Evolutionary conservation across 2,888 invertebrate species (phyloP).

Genomic region (Nephrocerus scutellatus): DNA sequence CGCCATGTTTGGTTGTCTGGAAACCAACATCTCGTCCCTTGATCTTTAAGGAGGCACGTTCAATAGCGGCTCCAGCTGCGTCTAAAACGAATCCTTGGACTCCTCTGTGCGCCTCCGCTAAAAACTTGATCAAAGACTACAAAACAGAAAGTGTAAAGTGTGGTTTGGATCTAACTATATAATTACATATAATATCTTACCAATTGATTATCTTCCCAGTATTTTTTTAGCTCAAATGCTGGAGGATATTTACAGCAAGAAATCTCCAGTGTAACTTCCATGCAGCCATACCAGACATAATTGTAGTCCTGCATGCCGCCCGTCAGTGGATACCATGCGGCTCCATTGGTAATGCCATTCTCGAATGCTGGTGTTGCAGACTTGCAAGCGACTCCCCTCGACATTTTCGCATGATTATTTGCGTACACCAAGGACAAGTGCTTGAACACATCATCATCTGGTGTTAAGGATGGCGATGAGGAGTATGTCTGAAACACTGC

Average conservation of each 20-base stretch:
- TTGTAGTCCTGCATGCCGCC: slow-evolving; percentile 74
- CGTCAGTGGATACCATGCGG: slow-evolving; percentile 85
- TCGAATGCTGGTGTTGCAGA: slow-evolving; percentile 68
- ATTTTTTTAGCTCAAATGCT: slow-evolving; percentile 67
- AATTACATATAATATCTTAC: slow-evolving; percentile 48
- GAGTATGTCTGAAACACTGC: slow-evolving; percentile 82
- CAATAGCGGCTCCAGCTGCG: slow-evolving; percentile 68
- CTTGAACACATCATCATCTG: slow-evolving; percentile 88
- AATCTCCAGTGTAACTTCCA: slow-evolving; percentile 91
- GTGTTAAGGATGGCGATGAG: slow-evolving; percentile 73
- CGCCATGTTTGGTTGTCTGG: slow-evolving; percentile 83
- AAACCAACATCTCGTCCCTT: slow-evolving; percentile 78
- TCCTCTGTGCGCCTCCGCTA: slow-evolving; percentile 81
- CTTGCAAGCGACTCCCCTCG: slow-evolving; percentile 74
- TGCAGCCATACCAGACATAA: slow-evolving; percentile 86
- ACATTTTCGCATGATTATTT: slow-evolving; percentile 83
- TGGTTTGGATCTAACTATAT: neutral
- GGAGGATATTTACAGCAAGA: slow-evolving; percentile 92
- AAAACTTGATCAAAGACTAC: slow-evolving; percentile 74
- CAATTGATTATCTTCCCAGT: slow-evolving; percentile 84
- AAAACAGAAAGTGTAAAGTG: slow-evolving; percentile 20
- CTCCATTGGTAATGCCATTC: slow-evolving; percentile 91
- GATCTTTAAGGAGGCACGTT: slow-evolving; percentile 70
- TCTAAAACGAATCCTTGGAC: slow-evolving; percentile 83
- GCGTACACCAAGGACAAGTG: slow-evolving; percentile 80